phyloP scores from a whole-genome alignment of 2,113 vertebrate species.

The Syrmaticus mikado region DNA sequence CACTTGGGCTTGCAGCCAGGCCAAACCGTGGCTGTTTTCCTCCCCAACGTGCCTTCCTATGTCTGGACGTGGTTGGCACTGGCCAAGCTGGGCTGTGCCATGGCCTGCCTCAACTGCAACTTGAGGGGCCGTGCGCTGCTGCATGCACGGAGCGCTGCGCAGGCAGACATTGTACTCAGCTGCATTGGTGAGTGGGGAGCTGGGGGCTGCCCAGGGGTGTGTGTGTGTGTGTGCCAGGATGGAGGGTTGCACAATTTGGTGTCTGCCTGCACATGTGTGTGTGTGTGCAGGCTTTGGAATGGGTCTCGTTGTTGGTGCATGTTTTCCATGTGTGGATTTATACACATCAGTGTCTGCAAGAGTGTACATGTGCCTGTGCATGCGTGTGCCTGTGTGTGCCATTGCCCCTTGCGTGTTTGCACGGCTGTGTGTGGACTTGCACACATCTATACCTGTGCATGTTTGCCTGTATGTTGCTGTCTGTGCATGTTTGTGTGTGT shows the following conservation, averaged over 20 bases:
- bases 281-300: background rate
- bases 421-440: background rate
- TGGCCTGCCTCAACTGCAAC: background rate
- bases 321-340: fast-evolving
- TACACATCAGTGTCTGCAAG: no score
- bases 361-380: fast-evolving
- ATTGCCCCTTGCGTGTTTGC: background rate
- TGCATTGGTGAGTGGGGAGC: background rate
- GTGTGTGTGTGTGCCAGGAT: no score
- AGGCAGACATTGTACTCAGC: background rate
- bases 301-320: background rate
- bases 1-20: fast-evolving
- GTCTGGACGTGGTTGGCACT: background rate
- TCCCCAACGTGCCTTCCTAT: background rate
- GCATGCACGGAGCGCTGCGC: background rate
- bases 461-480: background rate
- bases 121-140: background rate
- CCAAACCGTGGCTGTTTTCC: background rate
- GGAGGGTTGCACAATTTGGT: background rate
- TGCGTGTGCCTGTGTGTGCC: fast-evolving
- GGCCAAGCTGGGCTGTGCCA: background rate
- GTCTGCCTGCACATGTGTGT: no score
- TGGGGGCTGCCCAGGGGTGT: background rate
- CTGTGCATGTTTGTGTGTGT: fast-evolving
- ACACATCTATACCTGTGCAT: no score